Evolutionary conservation across 2,888 invertebrate genomes (phyloP), one percentile per base, ranked within the genome.

Genomic region (Petrolisthes cinctipes): DNA sequence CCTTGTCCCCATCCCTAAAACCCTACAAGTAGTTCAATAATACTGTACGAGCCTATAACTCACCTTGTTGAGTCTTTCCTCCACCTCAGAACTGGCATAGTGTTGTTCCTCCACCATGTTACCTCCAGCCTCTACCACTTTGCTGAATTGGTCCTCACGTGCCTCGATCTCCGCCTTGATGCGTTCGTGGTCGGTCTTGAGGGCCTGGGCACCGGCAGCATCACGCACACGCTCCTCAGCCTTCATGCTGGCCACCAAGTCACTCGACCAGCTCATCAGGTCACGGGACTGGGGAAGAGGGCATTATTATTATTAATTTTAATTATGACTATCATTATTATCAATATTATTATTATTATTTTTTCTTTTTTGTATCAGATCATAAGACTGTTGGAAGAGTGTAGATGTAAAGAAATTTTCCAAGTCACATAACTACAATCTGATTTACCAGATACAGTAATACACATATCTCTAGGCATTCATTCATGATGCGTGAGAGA

Each of bases 161-260:
- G 98, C 97, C 93, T 98, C 97, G 89, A 98, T 96, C 93, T 97
- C 97, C 11, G 95, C 95, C 92, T 96, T 96, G 81, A 96, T 93
- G 4, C 96, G 95, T 91, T 96, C 96, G 91, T 97, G 97, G 92
- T 98, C 97, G 0, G 96, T 96, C 92, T 97, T 95, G 90, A 96
- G 94, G 0, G 95, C 95, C 92, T 97, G 97, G 17, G 97, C 97
- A 61, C 95, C 95, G 0, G 95, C 95, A 0, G 96, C 96, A 93
- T 96, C 96, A 73, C 97, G 95, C 4, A 96, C 96, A 92, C 96
- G 96, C 91, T 96, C 96, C 91, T 97, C 96, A 0, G 96, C 95
- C 90, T 95, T 95, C 94, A 97, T 91, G 51, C 96, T 94, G 0
- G 95, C 94, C 17, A 97, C 95, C 17, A 97, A 94, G 86, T 96